phyloP scores from a whole-genome alignment of 2,888 invertebrate species.

The Aporophyla nigra region DNA sequence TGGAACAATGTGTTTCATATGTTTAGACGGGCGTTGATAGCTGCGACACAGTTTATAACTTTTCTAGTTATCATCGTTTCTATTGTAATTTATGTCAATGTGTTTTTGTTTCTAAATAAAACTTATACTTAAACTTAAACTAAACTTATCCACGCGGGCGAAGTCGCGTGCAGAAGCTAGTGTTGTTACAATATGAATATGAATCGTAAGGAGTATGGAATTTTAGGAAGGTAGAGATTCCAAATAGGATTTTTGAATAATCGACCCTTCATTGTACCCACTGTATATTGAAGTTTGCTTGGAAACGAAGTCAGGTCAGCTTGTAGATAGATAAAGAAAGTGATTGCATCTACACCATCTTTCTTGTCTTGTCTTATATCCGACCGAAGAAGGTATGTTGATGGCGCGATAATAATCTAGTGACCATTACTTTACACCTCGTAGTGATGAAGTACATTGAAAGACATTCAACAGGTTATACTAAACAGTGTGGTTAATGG shows the following conservation, averaged over 20 bases:
- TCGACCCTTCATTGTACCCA: neutral
- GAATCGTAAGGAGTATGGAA: neutral
- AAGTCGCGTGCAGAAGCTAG: no score
- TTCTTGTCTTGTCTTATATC: slow-evolving; percentile 31
- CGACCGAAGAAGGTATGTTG: slow-evolving; percentile 29
- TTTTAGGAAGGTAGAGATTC: neutral
- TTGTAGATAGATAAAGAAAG: neutral
- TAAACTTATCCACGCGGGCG: no score
- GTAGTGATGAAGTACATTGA: slow-evolving; percentile 36
- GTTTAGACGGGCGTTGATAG: no score
- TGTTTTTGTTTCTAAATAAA: no score
- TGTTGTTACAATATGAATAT: no score
- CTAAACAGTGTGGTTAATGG: slow-evolving; percentile 19
- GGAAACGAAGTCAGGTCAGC: neutral
- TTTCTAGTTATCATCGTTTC: no score
- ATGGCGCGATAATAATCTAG: slow-evolving; percentile 37
- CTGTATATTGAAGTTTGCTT: neutral
- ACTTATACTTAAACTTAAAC: no score
- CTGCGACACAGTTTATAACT: no score
- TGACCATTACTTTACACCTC: slow-evolving; percentile 45
- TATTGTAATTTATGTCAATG: no score
- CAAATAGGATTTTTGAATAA: neutral
- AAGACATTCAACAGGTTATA: slow-evolving; percentile 48
- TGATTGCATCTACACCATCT: slow-evolving; percentile 19
- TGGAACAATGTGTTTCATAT: no score